Evolutionary conservation across 1,140 invertebrate species (phyloP).

Genomic region (Diabrotica virgifera): DNA sequence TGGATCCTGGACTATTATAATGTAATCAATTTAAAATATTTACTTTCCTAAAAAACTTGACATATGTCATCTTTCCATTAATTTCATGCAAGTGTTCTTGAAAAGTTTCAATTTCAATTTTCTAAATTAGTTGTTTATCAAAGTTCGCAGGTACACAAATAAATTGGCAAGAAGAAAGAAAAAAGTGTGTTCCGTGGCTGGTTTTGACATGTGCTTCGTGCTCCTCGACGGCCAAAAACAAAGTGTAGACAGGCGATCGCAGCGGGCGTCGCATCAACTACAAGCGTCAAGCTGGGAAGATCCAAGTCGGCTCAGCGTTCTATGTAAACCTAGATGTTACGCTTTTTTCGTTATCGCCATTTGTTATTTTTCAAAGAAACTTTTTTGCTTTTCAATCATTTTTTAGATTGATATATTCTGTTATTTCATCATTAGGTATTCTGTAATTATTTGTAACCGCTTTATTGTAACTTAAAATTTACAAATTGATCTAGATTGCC

Average conservation of each 20-base stretch:
- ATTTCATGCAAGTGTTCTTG: too few relatives aligned
- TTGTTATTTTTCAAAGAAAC: conserved; percentile 8
- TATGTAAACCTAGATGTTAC: conserved; percentile 21
- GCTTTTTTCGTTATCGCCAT: conserved; percentile 14
- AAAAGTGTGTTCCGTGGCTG: background rate
- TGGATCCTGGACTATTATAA: too few relatives aligned
- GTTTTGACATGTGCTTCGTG: conserved; percentile 7
- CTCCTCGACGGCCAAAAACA: conserved; percentile 9
- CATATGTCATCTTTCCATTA: too few relatives aligned
- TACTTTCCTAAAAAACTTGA: too few relatives aligned
- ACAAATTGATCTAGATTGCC: too few relatives aligned
- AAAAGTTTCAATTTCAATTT: too few relatives aligned
- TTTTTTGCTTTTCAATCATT: background rate
- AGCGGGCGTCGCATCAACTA: conserved; percentile 17
- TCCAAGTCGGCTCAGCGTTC: conserved; percentile 17
- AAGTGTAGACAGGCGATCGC: conserved; percentile 15
- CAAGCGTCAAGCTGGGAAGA: conserved; percentile 20
- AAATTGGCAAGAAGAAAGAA: conserved; percentile 11
- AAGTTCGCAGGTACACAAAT: conserved; percentile 4
- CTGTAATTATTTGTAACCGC: too few relatives aligned
- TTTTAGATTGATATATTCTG: too few relatives aligned
- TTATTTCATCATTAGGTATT: too few relatives aligned
- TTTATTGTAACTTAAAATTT: too few relatives aligned
- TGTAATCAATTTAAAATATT: too few relatives aligned
- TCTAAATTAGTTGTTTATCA: background rate